phyloP scores from a whole-genome alignment of 2,797 vertebrate genomes.

The Enteromius argenteus region DNA sequence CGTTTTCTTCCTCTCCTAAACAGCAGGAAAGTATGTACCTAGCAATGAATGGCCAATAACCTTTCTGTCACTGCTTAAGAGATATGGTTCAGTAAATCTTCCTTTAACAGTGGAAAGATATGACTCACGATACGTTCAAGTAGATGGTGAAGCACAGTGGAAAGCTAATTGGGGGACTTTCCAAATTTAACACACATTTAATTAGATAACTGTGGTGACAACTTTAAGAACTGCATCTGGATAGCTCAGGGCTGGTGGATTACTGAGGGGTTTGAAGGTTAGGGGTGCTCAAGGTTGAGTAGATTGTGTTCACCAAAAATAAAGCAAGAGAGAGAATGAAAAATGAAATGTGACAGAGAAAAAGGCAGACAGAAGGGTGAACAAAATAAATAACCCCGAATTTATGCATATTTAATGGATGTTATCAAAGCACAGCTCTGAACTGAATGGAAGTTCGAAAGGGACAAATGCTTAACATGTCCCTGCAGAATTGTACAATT shows the following conservation, averaged over 20 bases:
- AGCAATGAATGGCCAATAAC: background rate
- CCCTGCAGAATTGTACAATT: background rate
- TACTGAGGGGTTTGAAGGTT: conserved; percentile 23
- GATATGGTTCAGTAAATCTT: background rate
- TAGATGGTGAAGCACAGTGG: conserved; percentile 25
- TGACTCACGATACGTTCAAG: conserved; percentile 39
- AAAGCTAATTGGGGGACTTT: conserved; percentile 46
- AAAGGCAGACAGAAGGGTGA: background rate
- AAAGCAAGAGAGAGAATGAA: background rate
- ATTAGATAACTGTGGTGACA: conserved; percentile 46
- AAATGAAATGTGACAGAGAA: background rate
- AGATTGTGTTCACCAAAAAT: conserved; percentile 11
- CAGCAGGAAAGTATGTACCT: background rate
- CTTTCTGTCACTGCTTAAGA: background rate
- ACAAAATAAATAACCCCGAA: conserved; percentile 2
- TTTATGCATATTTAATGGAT: background rate
- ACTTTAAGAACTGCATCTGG: background rate
- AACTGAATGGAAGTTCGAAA: background rate
- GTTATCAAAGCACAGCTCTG: background rate
- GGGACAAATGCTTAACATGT: background rate
- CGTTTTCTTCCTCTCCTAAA: background rate
- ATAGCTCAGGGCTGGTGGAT: conserved; percentile 6
- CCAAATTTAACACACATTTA: conserved; percentile 46
- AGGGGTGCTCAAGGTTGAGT: conserved; percentile 11
- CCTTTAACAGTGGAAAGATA: background rate